phyloP scores from a whole-genome alignment of 2,113 vertebrate genomes.

The Phalacrocorax carbo region DNA sequence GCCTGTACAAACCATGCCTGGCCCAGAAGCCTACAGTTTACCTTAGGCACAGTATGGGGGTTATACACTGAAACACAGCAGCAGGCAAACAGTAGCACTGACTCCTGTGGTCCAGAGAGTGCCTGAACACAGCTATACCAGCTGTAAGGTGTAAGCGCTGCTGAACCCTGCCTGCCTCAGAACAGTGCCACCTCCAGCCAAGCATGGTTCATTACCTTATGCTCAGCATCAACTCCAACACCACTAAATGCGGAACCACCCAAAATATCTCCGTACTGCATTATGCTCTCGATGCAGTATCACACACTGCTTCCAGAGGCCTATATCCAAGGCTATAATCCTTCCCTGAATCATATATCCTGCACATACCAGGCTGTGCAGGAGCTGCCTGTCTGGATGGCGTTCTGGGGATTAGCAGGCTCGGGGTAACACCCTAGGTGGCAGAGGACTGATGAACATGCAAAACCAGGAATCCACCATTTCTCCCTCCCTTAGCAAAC shows the following conservation, averaged over 20 bases:
- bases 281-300: background rate
- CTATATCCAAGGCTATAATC: background rate
- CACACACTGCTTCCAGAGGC: background rate
- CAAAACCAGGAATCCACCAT: background rate
- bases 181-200: background rate
- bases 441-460: background rate
- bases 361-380: accelerated
- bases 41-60: background rate
- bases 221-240: background rate
- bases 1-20: background rate
- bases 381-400: background rate
- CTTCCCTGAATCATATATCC: background rate
- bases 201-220: background rate
- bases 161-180: background rate
- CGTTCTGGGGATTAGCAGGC: accelerated
- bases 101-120: background rate
- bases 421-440: background rate
- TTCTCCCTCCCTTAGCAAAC: background rate
- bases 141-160: background rate
- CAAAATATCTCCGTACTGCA: background rate
- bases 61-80: background rate
- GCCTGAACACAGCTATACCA: background rate
- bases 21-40: background rate
- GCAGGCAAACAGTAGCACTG: background rate
- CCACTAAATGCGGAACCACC: background rate